A percentile compares a stretch with the other conserved stretches of the same genome.
Evolutionary conservation across 2,888 invertebrate genomes (phyloP).

Genomic region (Diplolepis rosae): DNA sequence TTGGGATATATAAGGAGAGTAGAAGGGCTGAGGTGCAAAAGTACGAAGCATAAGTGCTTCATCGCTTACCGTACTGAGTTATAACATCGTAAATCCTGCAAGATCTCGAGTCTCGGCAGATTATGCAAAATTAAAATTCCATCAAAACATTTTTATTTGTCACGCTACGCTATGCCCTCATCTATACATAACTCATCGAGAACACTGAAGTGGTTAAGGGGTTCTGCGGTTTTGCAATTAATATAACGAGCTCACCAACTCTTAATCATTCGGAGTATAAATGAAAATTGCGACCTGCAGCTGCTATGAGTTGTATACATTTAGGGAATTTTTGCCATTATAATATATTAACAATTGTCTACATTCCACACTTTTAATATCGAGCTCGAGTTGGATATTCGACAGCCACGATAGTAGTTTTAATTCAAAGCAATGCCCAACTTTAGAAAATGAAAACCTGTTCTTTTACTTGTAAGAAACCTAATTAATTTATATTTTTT

Average conservation of each 20-base stretch:
- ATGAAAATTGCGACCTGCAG: conserved; percentile 39
- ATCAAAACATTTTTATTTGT: conserved; percentile 56
- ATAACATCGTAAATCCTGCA: conserved; percentile 53
- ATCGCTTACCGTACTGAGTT: conserved; percentile 53
- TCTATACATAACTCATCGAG: conserved; percentile 38
- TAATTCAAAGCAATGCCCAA: no score
- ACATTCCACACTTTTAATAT: no score
- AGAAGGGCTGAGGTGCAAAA: conserved; percentile 11
- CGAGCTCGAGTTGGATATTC: no score
- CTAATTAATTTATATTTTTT: no score
- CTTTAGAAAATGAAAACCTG: no score
- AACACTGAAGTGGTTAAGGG: conserved; percentile 48
- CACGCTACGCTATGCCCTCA: conserved; percentile 40
- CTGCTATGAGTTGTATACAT: no score
- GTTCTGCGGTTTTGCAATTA: conserved; percentile 55
- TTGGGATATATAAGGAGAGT: not conserved
- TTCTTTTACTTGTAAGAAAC: no score
- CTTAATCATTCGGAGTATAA: conserved; percentile 47
- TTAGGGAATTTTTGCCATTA: no score
- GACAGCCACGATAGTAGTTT: no score
- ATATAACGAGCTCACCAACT: conserved; percentile 54
- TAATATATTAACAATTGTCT: no score
- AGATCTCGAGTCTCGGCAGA: conserved; percentile 54
- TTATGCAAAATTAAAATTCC: conserved; percentile 60
- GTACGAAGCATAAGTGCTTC: conserved; percentile 45